Evolutionary conservation across 2,888 invertebrate genomes (phyloP), one percentile per base, ranked within the genome.

Genomic region (Lasioglossum pauxillum): DNA sequence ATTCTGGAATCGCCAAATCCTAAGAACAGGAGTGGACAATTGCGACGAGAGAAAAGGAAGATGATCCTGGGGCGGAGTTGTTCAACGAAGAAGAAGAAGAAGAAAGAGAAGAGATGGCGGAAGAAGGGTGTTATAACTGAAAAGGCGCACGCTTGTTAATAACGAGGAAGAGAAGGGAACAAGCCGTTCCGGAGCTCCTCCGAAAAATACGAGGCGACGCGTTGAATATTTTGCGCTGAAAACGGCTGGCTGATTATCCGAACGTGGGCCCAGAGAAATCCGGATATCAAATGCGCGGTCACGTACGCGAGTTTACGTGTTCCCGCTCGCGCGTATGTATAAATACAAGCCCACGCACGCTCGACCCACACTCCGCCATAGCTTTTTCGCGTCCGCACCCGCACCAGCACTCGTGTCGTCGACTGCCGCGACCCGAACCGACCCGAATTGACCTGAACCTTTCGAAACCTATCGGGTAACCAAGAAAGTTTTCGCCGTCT

Each of bases 221-320:
- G 71, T 27, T 38, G 78, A 84, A 81, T 83, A 78, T 76, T 87
- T 83, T 67, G 69, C 73, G 41, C 35, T 19, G 71, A n/a, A 49
- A 77, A 71, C 78, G 75, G 57, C 72, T 64, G 75, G 64, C 67
- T 27, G 80, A 83, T 85, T 87, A 85, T 76, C 78, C 77, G 67
- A 83, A 85, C 76, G 74, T 49, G 60, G 53, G 60, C 60, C 16
- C 72, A 14, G 75, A 83, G 75, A 83, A 85, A 80, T 83, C 87
- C 78, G 85, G 85, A 87, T 87, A 83, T 82, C 80, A 83, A 83
- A 80, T 85, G 77, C 80, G 71, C 77, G 81, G 77, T 83, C 75
- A 80, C 82, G 67, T 76, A 84, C 74, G 79, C 53, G 44, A 72
- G 80, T 82, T 78, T 82, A 86, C 76, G 78, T 74, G 71, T 83